Evolutionary conservation across 2,113 vertebrate species (phyloP).

Genomic region (Petaurus breviceps): DNA sequence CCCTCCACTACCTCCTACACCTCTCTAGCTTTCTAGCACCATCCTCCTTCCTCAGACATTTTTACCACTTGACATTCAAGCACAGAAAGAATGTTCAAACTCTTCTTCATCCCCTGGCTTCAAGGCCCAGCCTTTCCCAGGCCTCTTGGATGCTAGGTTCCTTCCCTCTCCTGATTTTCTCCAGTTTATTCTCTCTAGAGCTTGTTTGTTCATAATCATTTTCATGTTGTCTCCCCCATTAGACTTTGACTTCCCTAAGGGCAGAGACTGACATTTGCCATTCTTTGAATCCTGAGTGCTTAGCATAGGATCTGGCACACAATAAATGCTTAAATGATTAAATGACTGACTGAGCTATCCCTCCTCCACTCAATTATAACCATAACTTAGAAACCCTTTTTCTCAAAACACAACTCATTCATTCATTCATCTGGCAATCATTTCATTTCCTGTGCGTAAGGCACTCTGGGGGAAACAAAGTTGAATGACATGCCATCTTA

Average conservation of each 20-base stretch:
- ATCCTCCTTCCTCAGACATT: neutral
- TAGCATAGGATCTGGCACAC: neutral
- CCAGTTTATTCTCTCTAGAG: neutral
- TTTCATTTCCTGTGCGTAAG: neutral
- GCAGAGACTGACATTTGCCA: neutral
- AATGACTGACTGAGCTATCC: neutral
- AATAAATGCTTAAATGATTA: neutral
- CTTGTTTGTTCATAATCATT: neutral
- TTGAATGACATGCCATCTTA: neutral
- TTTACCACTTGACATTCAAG: neutral
- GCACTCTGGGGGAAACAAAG: neutral
- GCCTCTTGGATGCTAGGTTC: neutral
- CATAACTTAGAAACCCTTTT: neutral
- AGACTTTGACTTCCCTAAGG: neutral
- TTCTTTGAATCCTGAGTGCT: neutral
- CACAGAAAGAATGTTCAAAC: too few relatives aligned
- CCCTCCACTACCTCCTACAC: neutral
- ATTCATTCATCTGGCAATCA: neutral
- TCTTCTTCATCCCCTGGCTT: neutral
- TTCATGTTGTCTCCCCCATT: neutral
- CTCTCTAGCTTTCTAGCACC: neutral
- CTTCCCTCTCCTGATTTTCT: neutral
- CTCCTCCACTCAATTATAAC: neutral
- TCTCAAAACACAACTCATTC: neutral
- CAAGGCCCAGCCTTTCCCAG: neutral